phyloP scores from a whole-genome alignment of 2,113 vertebrate genomes.

The Aspiorhynchus laticeps region DNA sequence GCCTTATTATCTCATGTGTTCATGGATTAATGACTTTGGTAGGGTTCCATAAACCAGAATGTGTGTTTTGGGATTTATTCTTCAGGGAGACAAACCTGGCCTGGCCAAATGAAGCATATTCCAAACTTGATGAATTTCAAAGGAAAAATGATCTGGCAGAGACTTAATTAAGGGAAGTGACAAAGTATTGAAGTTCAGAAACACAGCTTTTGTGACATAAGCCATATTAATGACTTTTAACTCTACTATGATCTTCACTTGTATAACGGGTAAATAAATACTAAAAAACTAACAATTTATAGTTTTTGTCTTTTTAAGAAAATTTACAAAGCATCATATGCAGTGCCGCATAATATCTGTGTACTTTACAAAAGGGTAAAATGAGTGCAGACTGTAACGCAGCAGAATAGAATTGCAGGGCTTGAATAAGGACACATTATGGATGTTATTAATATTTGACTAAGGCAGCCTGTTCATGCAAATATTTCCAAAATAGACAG shows the following conservation, averaged over 20 bases:
- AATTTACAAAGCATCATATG: too few relatives aligned
- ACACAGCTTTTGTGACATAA: background rate
- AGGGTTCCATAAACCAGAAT: background rate
- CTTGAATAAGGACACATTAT: background rate
- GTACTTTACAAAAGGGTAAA: background rate
- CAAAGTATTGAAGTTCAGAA: background rate
- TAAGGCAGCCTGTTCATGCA: background rate
- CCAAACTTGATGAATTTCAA: slow-evolving; percentile 3
- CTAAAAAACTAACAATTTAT: too few relatives aligned
- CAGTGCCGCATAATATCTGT: too few relatives aligned
- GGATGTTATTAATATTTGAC: background rate
- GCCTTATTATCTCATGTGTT: background rate
- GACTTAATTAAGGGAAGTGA: background rate
- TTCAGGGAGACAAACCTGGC: background rate
- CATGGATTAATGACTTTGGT: background rate
- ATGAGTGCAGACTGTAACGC: background rate
- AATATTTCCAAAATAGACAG: background rate
- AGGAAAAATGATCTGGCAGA: background rate
- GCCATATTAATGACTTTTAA: background rate
- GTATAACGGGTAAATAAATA: too few relatives aligned
- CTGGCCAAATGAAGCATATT: background rate
- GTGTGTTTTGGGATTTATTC: background rate
- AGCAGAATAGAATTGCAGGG: background rate
- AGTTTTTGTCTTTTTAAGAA: too few relatives aligned
- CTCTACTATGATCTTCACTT: background rate